Evolutionary conservation across 1,140 invertebrate genomes (phyloP), one percentile per base, ranked within the genome.

Genomic region (Steinernema khuongi): DNA sequence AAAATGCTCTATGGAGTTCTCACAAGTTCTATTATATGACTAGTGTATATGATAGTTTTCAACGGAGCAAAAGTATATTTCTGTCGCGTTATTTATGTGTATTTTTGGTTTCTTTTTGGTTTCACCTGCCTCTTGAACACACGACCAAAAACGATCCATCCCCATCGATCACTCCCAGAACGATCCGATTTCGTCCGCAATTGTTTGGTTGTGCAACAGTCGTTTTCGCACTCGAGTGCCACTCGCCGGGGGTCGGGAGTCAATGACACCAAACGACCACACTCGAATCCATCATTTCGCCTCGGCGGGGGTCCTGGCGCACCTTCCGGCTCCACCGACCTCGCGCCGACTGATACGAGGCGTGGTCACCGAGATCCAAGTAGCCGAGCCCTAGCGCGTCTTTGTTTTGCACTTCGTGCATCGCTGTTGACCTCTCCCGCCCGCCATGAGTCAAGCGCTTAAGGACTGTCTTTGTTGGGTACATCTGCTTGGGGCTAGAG

Each of bases 391-490:
- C 14, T 41, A 14, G 26, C 50, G 14, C 22, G 50, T 60, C 2
- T 60, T 60, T 22, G 7, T 17, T 4, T 22, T 14, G 4, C 19
- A 17, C 4, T 7, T 60, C 26, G 50, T 14, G 7, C 22, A 7
- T 22, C 22, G 11, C 50, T 22, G 11, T 4, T 60, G 11, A 7
- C 22, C 50, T 60, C 11, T 60, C 4, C n/a, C n/a, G n/a, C n/a
- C n/a, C n/a, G n/a, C 50, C 26, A 60, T 60, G 50, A 11, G 26
- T 22, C 50, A 60, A 22, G 50, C 26, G 2, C 11, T 60, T 11
- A n/a, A n/a, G n/a, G 50, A 60, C 2, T 60, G 50, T 60, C 50
- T 60, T 22, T 60, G 50, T 26, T 60, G 50, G 50, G 50, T 60
- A 60, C 7, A 41, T 41, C 36, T 41, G n/a, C n/a, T n/a, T n/a